Conservation (phyloP, 2,113 vertebrate species). For the Ibidorhyncha struthersii region DNA sequence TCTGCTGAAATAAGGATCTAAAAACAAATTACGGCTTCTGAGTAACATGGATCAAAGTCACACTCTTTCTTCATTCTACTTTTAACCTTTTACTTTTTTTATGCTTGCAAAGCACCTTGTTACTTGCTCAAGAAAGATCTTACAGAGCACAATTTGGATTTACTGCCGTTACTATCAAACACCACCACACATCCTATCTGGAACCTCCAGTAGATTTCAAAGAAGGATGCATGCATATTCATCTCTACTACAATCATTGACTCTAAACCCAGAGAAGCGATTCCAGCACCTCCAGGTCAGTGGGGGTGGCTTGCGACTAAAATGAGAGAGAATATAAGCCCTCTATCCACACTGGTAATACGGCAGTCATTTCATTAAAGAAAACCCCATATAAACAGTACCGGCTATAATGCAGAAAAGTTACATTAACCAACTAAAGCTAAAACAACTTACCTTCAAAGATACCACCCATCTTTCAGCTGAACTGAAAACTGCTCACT, state of each 20-base stretch:
- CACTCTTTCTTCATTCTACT: background rate
- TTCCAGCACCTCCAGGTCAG: background rate
- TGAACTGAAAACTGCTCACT: background rate
- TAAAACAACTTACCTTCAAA: background rate
- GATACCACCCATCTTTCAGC: background rate
- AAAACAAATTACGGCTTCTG: background rate
- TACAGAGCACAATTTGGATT: background rate
- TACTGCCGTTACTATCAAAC: background rate
- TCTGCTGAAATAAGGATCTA: constrained; percentile 98
- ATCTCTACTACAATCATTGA: background rate
- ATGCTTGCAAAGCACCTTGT: background rate
- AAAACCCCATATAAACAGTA: background rate
- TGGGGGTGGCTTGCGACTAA: background rate
- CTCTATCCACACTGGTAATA: background rate
- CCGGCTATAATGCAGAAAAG: background rate
- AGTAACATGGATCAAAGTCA: background rate
- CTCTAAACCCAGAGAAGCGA: background rate
- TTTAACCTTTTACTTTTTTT: background rate
- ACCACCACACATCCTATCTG: background rate
- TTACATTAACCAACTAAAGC: background rate
- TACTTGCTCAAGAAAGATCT: background rate
- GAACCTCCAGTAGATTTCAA: background rate
- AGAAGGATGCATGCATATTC: background rate
- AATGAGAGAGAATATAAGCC: background rate
- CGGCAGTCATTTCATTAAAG: background rate